Percentiles rank a stretch among this genome's conserved stretches.
Conservation (phyloP, 2,888 invertebrate species). For the Cryptocephalus primarius region DNA sequence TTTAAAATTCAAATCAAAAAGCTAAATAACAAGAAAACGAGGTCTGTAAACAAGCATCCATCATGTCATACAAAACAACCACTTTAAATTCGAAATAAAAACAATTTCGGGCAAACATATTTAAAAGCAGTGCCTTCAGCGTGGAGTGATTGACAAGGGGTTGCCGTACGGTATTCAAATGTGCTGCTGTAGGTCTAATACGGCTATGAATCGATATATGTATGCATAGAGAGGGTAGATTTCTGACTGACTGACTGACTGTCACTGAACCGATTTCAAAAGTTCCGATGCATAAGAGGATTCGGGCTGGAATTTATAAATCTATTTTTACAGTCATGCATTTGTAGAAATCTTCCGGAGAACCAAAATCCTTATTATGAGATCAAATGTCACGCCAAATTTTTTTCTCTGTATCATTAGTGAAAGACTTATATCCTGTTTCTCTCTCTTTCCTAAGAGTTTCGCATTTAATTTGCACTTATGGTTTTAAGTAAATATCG, state of each 20-base stretch:
- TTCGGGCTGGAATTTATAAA: constrained; percentile 3
- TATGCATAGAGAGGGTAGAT: constrained; percentile 23
- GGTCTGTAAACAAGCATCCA: constrained; percentile 34
- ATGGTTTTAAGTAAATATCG: too few relatives aligned
- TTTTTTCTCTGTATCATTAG: too few relatives aligned
- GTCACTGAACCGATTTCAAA: constrained; percentile 12
- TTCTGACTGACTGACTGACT: constrained; percentile 16
- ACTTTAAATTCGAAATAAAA: constrained; percentile 40
- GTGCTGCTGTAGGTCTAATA: constrained; percentile 27
- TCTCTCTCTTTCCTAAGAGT: too few relatives aligned
- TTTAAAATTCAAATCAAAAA: constrained; percentile 35
- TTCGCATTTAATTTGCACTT: too few relatives aligned
- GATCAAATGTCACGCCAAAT: too few relatives aligned
- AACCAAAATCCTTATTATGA: not conserved
- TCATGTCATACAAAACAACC: constrained; percentile 35
- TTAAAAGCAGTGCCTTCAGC: constrained; percentile 36
- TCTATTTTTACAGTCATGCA: not conserved
- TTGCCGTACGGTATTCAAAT: constrained; percentile 28
- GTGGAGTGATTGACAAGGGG: constrained; percentile 36
- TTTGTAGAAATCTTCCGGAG: too few relatives aligned
- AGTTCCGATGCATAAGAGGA: constrained; percentile 3
- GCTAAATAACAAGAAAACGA: constrained; percentile 36
- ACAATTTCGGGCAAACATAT: constrained; percentile 39
- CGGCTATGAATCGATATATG: constrained; percentile 33
- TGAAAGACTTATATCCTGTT: too few relatives aligned